Percentiles rank a stretch among this genome's conserved stretches.
Evolutionary conservation across 2,888 invertebrate species (phyloP).

Genomic region (Eupithecia insigniata): DNA sequence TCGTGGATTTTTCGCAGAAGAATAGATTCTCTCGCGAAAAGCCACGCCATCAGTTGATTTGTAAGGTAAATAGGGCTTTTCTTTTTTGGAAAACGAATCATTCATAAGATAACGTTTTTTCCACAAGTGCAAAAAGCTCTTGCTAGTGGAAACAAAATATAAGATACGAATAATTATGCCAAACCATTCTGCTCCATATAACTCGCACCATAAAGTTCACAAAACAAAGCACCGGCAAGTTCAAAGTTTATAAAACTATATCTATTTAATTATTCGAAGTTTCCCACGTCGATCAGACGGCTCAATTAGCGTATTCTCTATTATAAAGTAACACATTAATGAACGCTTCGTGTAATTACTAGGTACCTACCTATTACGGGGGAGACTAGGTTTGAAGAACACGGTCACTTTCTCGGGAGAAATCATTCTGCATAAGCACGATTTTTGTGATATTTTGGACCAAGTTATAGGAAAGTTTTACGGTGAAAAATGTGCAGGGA

Average conservation of each 20-base stretch:
- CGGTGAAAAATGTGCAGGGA: neutral
- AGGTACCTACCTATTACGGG: conserved; percentile 45
- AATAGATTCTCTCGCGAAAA: too few relatives aligned
- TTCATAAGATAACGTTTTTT: too few relatives aligned
- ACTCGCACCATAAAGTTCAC: neutral
- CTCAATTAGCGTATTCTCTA: conserved; percentile 59
- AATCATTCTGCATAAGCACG: neutral
- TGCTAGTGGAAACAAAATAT: neutral
- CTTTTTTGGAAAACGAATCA: too few relatives aligned
- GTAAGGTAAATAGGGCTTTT: too few relatives aligned
- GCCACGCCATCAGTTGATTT: too few relatives aligned
- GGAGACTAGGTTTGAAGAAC: conserved; percentile 12
- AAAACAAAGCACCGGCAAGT: conserved; percentile 31
- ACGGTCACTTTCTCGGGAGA: neutral
- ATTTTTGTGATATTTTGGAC: neutral
- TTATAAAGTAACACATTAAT: conserved; percentile 61
- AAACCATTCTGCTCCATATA: conserved; percentile 5
- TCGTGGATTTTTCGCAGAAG: too few relatives aligned
- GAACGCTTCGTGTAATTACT: conserved; percentile 56
- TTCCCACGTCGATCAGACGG: conserved; percentile 59
- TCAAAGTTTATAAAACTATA: conserved; percentile 38
- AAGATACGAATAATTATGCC: neutral
- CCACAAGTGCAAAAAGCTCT: too few relatives aligned
- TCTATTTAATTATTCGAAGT: conserved; percentile 55
- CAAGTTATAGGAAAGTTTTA: neutral